phyloP scores from a whole-genome alignment of 2,113 vertebrate genomes.

The Myotis lucifugus region DNA sequence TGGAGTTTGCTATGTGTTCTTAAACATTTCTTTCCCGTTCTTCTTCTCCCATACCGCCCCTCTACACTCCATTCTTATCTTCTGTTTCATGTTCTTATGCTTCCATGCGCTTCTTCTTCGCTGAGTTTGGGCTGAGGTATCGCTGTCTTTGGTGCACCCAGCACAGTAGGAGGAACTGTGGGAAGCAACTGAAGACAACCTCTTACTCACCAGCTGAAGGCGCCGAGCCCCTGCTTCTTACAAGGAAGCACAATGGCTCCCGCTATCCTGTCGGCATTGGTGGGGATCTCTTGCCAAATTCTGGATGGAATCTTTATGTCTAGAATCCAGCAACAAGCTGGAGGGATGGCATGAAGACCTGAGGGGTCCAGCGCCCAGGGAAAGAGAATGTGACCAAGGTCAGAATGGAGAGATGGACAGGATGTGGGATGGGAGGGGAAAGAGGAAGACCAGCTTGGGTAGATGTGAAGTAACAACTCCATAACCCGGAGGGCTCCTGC shows the following conservation, averaged over 20 bases:
- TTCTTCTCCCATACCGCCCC: background rate
- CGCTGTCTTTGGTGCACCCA: background rate
- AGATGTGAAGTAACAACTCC: rapidly evolving
- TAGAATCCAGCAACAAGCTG: background rate
- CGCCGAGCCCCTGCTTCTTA: background rate
- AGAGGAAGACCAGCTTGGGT: background rate
- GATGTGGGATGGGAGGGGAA: background rate
- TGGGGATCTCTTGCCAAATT: background rate
- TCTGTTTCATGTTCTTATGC: background rate
- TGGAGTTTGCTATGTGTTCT: background rate
- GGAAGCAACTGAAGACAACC: background rate
- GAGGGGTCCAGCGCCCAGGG: background rate
- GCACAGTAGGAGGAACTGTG: background rate
- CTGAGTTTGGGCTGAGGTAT: background rate
- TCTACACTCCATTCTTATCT: background rate
- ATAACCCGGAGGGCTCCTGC: background rate
- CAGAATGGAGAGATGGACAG: background rate
- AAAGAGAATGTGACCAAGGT: background rate
- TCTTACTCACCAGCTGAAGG: rapidly evolving
- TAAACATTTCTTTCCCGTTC: background rate
- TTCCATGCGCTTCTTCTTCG: rapidly evolving
- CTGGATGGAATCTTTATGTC: background rate
- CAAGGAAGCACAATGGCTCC: background rate
- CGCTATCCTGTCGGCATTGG: background rate
- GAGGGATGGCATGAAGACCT: background rate